Conservation (phyloP, 2,888 invertebrate genomes). For the Temnothorax unifasciatus region DNA sequence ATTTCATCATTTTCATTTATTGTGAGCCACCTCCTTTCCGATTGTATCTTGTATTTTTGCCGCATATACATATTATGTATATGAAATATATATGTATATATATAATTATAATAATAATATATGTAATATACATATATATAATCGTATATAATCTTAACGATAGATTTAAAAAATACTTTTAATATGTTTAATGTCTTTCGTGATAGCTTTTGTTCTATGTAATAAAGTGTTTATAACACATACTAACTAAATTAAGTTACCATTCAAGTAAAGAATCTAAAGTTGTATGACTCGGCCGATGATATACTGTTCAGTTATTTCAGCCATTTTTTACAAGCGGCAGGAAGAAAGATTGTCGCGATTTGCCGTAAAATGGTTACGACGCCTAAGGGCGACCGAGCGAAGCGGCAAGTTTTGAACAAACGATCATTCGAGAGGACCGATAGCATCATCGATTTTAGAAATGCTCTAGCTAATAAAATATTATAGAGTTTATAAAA, state of each 20-base stretch:
- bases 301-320: slow-evolving; percentile 65
- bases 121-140: no score
- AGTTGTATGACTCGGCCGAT: slow-evolving; percentile 57
- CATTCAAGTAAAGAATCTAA: slow-evolving; percentile 55
- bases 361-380: slow-evolving; percentile 74
- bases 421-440: slow-evolving; percentile 60
- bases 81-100: no score
- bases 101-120: no score
- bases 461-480: slow-evolving; percentile 35
- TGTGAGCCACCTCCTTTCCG: no score
- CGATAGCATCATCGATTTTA: slow-evolving; percentile 55
- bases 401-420: slow-evolving; percentile 66
- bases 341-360: slow-evolving; percentile 76
- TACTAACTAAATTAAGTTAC: slow-evolving; percentile 60
- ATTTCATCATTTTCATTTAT: no score
- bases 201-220: background rate
- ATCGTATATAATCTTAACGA: background rate
- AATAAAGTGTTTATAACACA: background rate
- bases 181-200: background rate
- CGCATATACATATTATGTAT: no score
- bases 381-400: slow-evolving; percentile 71
- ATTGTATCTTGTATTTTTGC: no score
- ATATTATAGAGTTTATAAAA: slow-evolving; percentile 9
- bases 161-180: background rate
- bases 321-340: slow-evolving; percentile 71